These are phyloP conservation scores for Pristionchus entomophagus DNA, from an alignment of 2,888 invertebrate genomes.

Conservation along the genomic window DNA sequence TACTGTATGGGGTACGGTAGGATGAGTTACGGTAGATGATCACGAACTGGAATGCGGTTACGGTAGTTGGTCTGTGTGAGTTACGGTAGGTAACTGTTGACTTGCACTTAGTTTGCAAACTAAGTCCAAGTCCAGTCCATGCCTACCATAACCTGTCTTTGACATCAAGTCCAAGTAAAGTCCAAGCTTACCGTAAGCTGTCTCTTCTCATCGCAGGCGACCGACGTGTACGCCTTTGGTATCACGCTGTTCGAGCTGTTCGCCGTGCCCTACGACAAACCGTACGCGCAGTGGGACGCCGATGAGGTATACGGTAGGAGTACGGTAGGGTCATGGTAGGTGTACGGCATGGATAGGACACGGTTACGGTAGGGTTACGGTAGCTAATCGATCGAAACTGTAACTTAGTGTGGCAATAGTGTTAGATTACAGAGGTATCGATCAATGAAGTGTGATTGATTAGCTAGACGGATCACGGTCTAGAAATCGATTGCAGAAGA, in stretches of 20 bases:
- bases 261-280: conserved; percentile 53
- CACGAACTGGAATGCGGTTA: too few species aligned
- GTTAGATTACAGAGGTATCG: too few species aligned
- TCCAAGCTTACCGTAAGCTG: too few species aligned
- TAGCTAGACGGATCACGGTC: too few species aligned
- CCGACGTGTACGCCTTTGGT: conserved; percentile 59
- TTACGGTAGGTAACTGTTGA: not conserved
- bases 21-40: not conserved
- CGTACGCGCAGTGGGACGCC: conserved; percentile 55
- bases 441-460: too few species aligned
- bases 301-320: conserved; percentile 44
- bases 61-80: not conserved
- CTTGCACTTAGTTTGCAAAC: too few species aligned
- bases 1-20: not conserved
- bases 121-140: not conserved
- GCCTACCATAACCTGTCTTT: not conserved
- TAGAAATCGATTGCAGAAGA: too few species aligned
- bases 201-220: conserved; percentile 50
- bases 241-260: conserved; percentile 55
- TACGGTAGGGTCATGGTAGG: too few species aligned
- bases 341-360: too few species aligned
- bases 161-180: not conserved
- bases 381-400: too few species aligned
- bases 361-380: too few species aligned
- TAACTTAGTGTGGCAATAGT: too few species aligned